Evolutionary conservation across 2,113 vertebrate genomes (phyloP).

Genomic region (Cyprinus carpio): DNA sequence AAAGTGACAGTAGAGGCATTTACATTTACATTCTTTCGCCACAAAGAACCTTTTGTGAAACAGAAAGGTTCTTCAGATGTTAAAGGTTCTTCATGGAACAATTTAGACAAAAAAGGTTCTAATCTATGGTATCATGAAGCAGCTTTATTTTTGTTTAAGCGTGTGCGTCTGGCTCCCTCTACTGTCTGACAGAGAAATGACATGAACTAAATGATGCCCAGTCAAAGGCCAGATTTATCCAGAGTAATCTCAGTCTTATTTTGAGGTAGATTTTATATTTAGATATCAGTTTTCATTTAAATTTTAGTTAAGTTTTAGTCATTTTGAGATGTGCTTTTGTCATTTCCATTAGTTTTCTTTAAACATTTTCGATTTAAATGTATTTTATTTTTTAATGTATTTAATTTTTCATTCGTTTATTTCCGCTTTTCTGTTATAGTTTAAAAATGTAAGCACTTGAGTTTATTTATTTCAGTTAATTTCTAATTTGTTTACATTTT

Average conservation of each 20-base stretch:
- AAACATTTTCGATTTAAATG: background rate
- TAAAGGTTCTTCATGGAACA: too few relatives aligned
- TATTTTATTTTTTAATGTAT: too few relatives aligned
- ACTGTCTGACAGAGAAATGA: conserved; percentile 10
- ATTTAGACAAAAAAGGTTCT: too few relatives aligned
- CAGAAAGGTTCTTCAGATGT: too few relatives aligned
- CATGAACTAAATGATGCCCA: background rate
- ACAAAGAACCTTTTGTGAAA: too few relatives aligned
- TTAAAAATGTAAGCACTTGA: background rate
- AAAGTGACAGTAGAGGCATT: too few relatives aligned
- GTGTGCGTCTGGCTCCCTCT: conserved; percentile 30
- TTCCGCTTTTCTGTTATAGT: background rate
- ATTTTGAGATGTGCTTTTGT: background rate
- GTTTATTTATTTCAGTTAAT: background rate
- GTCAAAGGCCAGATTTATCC: background rate
- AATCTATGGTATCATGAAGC: too few relatives aligned
- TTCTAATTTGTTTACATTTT: background rate
- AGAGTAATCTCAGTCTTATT: background rate
- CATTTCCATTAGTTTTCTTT: background rate
- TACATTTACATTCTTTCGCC: too few relatives aligned
- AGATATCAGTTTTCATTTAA: background rate
- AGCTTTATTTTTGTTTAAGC: too few relatives aligned
- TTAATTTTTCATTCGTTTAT: background rate
- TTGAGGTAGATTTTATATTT: too few relatives aligned
- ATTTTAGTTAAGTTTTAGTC: background rate